A percentile compares a stretch with the other conserved stretches of the same genome.
phyloP scores from a whole-genome alignment of 2,113 vertebrate species.

The Mesoclemmys tuberculata region DNA sequence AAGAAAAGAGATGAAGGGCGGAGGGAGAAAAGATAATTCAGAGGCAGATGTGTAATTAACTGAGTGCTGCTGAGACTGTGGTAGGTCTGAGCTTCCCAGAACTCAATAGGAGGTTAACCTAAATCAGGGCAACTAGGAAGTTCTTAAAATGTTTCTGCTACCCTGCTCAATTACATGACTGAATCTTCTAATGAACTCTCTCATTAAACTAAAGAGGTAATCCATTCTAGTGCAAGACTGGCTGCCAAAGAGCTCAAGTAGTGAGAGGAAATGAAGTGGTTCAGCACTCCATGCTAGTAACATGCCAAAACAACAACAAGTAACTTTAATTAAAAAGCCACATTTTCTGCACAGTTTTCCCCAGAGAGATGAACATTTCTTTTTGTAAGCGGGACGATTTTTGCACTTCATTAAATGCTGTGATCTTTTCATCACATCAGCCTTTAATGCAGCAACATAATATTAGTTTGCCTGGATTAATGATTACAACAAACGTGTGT shows the following conservation, averaged over 20 bases:
- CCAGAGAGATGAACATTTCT: slow-evolving; percentile 49
- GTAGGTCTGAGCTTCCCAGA: slow-evolving; percentile 31
- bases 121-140: neutral
- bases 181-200: slow-evolving; percentile 26
- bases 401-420: slow-evolving; percentile 71
- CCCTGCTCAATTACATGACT: neutral
- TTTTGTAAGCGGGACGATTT: slow-evolving; percentile 53
- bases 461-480: slow-evolving; percentile 64
- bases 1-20: fast-evolving
- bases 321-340: slow-evolving; percentile 63
- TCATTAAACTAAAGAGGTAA: slow-evolving; percentile 35
- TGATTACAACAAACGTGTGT: slow-evolving; percentile 1
- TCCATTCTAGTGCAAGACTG: neutral
- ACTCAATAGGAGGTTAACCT: neutral
- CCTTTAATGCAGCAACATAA: slow-evolving; percentile 40
- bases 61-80: slow-evolving; percentile 1
- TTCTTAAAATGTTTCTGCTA: neutral
- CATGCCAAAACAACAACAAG: slow-evolving; percentile 57
- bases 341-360: slow-evolving; percentile 57
- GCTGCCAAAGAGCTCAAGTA: slow-evolving; percentile 41
- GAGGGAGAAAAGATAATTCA: neutral
- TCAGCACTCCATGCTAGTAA: slow-evolving; percentile 29
- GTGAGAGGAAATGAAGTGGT: slow-evolving; percentile 24
- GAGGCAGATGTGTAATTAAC: slow-evolving; percentile 33
- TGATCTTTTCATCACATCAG: slow-evolving; percentile 65